Evolutionary conservation across 2,797 vertebrate genomes (phyloP), one percentile per base, ranked within the genome.

Genomic region (Chelon labrosus): DNA sequence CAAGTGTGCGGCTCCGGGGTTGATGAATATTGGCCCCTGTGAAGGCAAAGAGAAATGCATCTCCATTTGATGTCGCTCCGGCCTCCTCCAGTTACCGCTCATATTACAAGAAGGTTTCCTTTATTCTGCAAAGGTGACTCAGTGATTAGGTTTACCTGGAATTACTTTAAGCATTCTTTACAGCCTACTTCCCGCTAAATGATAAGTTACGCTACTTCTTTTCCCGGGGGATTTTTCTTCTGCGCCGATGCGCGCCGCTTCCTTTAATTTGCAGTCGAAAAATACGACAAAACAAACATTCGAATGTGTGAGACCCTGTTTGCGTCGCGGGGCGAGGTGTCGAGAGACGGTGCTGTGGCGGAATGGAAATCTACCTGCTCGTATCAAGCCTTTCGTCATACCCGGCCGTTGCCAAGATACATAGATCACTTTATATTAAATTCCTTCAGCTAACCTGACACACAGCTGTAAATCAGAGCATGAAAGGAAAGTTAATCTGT

Each of bases 361-460:
- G 65, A 72, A 65, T 83, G 77, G 79, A 89, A 89, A 87, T 82
- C 65, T 85, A 90, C 79, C 80, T 84, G 86, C 83, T 91, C 80
- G 56, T 75, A 82, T 89, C 75, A 44, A 82, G 59, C 65, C 66
- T 89, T 91, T 89, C 46, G 85, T 92, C 91, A 91, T 76, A 73
- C 49, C 65, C 5, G 12, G 38, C 41, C 25, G 73, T 67, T 91
- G 91, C 92, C 93, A 94, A 93, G 82, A 91, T 68, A 86, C 89
- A 92, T 92, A 85, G 79, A 93, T 95, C 91, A 92, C 82, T 88
- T 88, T 87, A 93, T 91, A 95, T 94, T 93, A 93, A 91, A 93
- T 91, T 93, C 89, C 85, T 90, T 84, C 71, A 75, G 57, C 76
- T 71, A 74, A 81, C 58, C 58, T 90, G 91, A 92, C 89, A 90